Evolutionary conservation across 2,113 vertebrate species (phyloP).

Genomic region (Plecotus auritus): DNA sequence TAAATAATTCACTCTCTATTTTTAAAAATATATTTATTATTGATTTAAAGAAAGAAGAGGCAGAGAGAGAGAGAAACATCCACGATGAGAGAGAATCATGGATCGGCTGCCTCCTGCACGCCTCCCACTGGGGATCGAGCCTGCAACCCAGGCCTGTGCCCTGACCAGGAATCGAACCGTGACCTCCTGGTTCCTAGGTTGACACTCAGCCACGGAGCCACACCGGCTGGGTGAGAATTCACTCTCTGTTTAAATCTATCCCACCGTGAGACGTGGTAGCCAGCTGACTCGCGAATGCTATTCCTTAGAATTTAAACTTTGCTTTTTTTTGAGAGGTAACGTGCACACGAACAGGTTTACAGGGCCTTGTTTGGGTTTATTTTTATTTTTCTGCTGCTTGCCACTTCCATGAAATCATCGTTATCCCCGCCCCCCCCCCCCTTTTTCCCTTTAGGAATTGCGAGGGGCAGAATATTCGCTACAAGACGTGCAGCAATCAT

Average conservation of each 20-base stretch:
- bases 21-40: too few species aligned
- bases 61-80: too few species aligned
- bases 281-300: neutral
- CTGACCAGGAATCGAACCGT: too few species aligned
- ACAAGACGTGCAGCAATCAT: constrained; percentile 93
- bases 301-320: constrained; percentile 28
- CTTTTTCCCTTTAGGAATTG: constrained; percentile 84
- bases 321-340: neutral
- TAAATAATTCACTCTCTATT: neutral
- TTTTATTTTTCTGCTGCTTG: neutral
- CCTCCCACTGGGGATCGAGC: too few species aligned
- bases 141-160: too few species aligned
- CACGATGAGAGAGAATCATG: too few species aligned
- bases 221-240: too few species aligned
- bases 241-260: neutral
- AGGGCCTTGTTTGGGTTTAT: neutral
- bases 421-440: constrained; percentile 24
- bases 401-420: constrained; percentile 40
- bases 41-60: too few species aligned
- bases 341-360: neutral
- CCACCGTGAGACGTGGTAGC: neutral
- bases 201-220: too few species aligned
- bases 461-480: constrained; percentile 93
- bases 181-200: too few species aligned
- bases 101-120: too few species aligned